These are phyloP conservation scores for Rhombomys opimus DNA, from an alignment of 2,113 vertebrate species.

Conservation along the genomic window DNA sequence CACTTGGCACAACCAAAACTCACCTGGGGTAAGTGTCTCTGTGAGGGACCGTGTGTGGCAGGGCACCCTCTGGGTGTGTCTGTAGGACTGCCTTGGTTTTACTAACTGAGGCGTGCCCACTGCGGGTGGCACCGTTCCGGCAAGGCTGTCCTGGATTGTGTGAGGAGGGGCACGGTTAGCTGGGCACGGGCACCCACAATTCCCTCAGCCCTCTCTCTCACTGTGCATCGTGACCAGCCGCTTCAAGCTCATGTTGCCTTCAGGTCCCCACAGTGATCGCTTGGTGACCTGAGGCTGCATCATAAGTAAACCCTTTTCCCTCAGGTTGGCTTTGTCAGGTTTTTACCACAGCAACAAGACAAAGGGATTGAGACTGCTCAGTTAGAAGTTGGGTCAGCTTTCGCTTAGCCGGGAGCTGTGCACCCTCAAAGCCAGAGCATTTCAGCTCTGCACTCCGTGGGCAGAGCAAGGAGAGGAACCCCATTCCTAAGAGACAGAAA, in stretches of 20 bases:
- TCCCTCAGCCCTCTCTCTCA: background rate
- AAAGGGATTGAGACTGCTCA: background rate
- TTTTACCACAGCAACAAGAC: background rate
- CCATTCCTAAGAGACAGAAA: background rate
- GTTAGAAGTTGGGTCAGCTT: background rate
- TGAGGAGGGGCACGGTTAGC: background rate
- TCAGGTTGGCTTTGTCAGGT: background rate
- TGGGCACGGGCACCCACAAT: too few species aligned
- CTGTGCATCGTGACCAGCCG: background rate
- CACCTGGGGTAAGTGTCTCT: too few species aligned
- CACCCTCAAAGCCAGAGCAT: background rate
- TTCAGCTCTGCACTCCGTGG: background rate
- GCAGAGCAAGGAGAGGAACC: background rate
- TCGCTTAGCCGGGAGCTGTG: background rate
- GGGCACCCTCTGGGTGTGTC: background rate
- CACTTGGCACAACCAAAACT: too few species aligned
- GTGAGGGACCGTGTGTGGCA: background rate
- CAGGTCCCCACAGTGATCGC: background rate
- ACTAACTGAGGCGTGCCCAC: background rate
- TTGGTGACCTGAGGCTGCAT: background rate
- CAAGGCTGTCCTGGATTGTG: background rate
- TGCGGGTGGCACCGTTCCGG: background rate
- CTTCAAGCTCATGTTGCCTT: background rate
- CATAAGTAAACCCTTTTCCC: background rate
- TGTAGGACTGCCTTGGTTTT: too few species aligned